A percentile compares a stretch with the other conserved stretches of the same genome.
These are phyloP conservation scores for Dinomys branickii DNA, from an alignment of 2,113 vertebrate genomes.

Conservation along the genomic window DNA sequence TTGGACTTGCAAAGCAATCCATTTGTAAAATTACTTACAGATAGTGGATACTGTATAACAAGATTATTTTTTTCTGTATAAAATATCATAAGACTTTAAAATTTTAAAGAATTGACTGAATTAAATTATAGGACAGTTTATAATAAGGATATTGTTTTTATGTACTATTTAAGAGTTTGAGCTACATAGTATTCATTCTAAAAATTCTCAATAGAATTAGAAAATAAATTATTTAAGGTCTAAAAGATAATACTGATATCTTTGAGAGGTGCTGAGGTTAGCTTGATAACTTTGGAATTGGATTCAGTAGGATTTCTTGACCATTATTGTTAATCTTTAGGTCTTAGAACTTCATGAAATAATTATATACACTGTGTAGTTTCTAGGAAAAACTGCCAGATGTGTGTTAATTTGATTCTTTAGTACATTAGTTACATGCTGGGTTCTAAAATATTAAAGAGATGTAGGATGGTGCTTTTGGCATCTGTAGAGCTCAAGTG, in stretches of 20 bases:
- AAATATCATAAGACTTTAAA: neutral
- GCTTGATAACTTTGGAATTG: constrained; percentile 12
- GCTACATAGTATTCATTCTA: neutral
- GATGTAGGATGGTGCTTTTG: neutral
- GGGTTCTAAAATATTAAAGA: constrained; percentile 25
- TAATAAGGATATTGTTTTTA: neutral
- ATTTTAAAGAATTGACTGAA: constrained; percentile 41
- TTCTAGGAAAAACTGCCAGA: constrained; percentile 11
- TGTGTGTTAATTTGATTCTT: constrained; percentile 7
- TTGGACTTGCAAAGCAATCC: neutral
- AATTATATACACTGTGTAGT: neutral
- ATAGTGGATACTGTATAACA: neutral
- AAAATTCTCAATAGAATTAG: constrained; percentile 37
- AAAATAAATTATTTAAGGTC: constrained; percentile 35
- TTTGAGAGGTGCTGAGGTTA: neutral
- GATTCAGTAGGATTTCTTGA: constrained; percentile 17
- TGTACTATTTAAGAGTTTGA: constrained; percentile 14
- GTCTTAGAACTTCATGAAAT: constrained; percentile 30
- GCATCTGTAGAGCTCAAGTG: neutral
- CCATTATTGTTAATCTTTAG: constrained; percentile 34
- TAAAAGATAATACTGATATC: neutral
- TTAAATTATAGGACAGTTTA: constrained; percentile 14
- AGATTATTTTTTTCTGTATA: neutral
- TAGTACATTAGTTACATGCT: neutral
- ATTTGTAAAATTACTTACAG: constrained; percentile 18